Percentiles rank a stretch among this genome's conserved stretches.
phyloP scores from a whole-genome alignment of 2,888 invertebrate species.

The Sarcophaga rosellei region DNA sequence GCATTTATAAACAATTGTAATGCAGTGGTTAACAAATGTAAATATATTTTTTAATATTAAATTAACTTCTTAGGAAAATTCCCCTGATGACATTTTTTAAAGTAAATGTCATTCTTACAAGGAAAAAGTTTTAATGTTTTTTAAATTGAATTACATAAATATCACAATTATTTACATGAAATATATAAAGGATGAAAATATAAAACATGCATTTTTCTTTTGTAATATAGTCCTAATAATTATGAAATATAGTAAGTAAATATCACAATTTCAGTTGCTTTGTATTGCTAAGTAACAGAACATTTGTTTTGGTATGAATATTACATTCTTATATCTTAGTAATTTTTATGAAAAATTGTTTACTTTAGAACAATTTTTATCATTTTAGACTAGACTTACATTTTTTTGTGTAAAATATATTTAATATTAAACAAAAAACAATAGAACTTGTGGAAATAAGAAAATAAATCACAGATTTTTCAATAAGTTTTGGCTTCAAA shows the following conservation, averaged over 20 bases:
- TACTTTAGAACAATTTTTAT: background rate
- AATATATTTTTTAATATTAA: slow-evolving; percentile 28
- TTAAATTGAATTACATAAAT: slow-evolving; percentile 48
- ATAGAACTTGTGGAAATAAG: slow-evolving; percentile 27
- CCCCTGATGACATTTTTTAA: slow-evolving; percentile 37
- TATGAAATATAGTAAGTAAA: slow-evolving; percentile 35
- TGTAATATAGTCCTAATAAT: slow-evolving; percentile 47
- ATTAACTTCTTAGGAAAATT: slow-evolving; percentile 28
- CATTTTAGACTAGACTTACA: background rate
- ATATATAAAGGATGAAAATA: slow-evolving; percentile 49
- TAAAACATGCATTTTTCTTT: slow-evolving; percentile 60
- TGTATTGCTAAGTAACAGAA: slow-evolving; percentile 10
- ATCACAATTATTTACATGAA: slow-evolving; percentile 59
- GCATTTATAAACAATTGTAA: slow-evolving; percentile 51
- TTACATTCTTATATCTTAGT: slow-evolving; percentile 31
- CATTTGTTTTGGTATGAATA: slow-evolving; percentile 6
- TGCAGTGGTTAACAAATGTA: slow-evolving; percentile 58
- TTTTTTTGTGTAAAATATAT: background rate
- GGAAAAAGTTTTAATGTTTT: slow-evolving; percentile 25
- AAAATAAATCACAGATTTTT: slow-evolving; percentile 52
- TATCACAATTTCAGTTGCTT: slow-evolving; percentile 48
- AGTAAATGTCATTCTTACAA: slow-evolving; percentile 36
- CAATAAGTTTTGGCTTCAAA: slow-evolving; percentile 18
- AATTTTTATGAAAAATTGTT: background rate
- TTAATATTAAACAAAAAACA: slow-evolving; percentile 22